Base-by-base conservation (phyloP, 2,113 vertebrate genomes). In the Platanista minor region DNA sequence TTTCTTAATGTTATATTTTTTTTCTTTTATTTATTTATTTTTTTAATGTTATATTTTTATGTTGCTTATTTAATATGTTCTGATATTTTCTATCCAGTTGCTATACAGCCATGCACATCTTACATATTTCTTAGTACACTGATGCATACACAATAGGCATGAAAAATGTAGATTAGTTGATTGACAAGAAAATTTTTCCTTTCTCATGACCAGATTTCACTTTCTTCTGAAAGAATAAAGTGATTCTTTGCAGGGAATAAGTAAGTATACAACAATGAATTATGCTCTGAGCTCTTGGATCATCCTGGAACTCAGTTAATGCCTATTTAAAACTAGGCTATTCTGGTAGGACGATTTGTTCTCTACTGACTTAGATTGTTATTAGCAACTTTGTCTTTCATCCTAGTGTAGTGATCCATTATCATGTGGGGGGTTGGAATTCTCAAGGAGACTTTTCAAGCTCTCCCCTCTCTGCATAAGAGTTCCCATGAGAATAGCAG, bases 281-380 rank as follows among this genome's bases (percentile, higher is more conserved):
- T 94, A 66, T 78, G 67, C 54, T 89, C 62, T 89, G 93, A 94
- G 89, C 89, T 80, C 72, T 69, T 57, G 72, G 74, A 87, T 74
- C 88, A 83, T 94, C 80, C 78, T 90, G 89, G 91, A 96, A 95
- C 54, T 94, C 95, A 88, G 87, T 94, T 81, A 93, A 64, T 91
- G 72, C 75, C 94, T 96, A 86, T 98, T 98, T 97, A 96, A 97
- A 97, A 95, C 85, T 74, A 82, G 39, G 77, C 81, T 97, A 88
- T 95, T 97, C 72, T 96, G 85, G 90, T 87, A 95, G 85, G 25
- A 87, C 87, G 69, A 20, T n/a, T 66, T 66, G 46, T 95, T 91
- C 94, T 91, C 92, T 86, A 52, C 87, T 90, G 87, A 54, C 61
- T 96, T 92, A 52, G 95, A 80, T 88, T 91, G 89, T 95, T 97